Evolutionary conservation across 2,797 vertebrate species (phyloP), one percentile per base, ranked within the genome.

Genomic region (Pelobates cultripes): DNA sequence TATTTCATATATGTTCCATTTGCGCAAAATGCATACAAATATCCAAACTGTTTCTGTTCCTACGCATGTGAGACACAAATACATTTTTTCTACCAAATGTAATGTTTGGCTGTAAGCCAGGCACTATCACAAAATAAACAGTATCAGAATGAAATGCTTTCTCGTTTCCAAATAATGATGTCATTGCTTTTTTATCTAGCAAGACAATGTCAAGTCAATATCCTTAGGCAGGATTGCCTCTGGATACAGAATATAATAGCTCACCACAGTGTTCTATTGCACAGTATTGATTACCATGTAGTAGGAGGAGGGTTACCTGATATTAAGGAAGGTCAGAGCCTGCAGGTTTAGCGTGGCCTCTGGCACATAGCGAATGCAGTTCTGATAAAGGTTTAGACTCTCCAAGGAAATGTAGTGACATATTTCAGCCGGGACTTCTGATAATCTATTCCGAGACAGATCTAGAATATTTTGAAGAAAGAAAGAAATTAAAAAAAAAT

Each of bases 311-410:
- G 45, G 6, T 93, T 94, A 99, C 97, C 97, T 99, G 93, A 99
- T 95, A 93, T 99, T 98, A 85, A 99, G 92, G 91, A 95, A 97
- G 0, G 95, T 98, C 85, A 99, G 93, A 2, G 96, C 94, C 88
- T 98, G 97, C 60, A 99, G 90, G 85, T 99, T 97, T 83, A 96
- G 68, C 87, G 98, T 89, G 85, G 94, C 93, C 84, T 99, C 97
- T 53, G 97, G 97, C 55, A 99, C 93, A 15, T 94, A 94, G 7
- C 97, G 94, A 83, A 99, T 93, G 91, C 97, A 99, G 90, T 99
- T 99, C 93, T 99, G 97, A 88, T 99, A 98, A 47, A 99, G 93
- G 86, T 97, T 98, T 79, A 99, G 93, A 89, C 93, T 96, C 92
- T 99, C 97, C 67, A 99, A 92, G 81, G 97, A 98, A 75, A 99